Percentiles rank a stretch among this genome's conserved stretches.
Evolutionary conservation across 2,888 invertebrate genomes (phyloP).

Genomic region (Liodrosophila aerea): DNA sequence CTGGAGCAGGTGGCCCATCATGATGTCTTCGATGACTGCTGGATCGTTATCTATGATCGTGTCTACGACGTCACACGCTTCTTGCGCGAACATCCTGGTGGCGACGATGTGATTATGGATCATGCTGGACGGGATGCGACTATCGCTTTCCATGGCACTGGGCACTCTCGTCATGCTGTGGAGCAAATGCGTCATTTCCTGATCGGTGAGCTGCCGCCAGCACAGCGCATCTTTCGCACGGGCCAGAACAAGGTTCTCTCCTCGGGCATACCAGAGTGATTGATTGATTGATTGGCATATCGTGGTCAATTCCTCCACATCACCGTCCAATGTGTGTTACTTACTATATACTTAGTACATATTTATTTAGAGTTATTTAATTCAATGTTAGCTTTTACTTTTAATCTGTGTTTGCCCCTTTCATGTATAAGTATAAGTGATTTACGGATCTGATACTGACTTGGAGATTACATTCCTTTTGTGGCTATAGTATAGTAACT

Average conservation of each 20-base stretch:
- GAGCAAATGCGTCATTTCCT: conserved; percentile 87
- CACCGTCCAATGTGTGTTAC: conserved; percentile 59
- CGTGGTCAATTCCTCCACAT: conserved; percentile 85
- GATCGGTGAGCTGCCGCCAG: conserved; percentile 89
- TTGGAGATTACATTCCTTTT: conserved; percentile 12
- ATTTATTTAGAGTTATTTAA: conserved; percentile 45
- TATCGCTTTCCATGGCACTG: conserved; percentile 90
- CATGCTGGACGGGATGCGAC: conserved; percentile 93
- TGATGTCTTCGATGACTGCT: conserved; percentile 89
- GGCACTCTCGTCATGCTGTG: conserved; percentile 88
- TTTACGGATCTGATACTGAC: conserved; percentile 20
- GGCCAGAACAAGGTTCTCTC: conserved; percentile 67
- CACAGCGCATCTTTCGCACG: conserved; percentile 88
- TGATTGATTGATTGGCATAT: conserved; percentile 46
- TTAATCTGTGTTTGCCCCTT: conserved; percentile 30
- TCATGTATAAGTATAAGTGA: neutral
- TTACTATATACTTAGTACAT: conserved; percentile 2
- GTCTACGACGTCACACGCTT: conserved; percentile 92
- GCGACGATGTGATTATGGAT: conserved; percentile 90
- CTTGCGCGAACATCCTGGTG: conserved; percentile 91
- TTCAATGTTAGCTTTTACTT: conserved; percentile 28
- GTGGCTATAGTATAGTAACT: too few species aligned
- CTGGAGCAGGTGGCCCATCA: conserved; percentile 90
- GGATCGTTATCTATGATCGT: conserved; percentile 93
- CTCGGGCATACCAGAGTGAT: conserved; percentile 79